Evolutionary conservation across 2,113 vertebrate genomes (phyloP), one percentile per base, ranked within the genome.

Genomic region (Sorex araneus): DNA sequence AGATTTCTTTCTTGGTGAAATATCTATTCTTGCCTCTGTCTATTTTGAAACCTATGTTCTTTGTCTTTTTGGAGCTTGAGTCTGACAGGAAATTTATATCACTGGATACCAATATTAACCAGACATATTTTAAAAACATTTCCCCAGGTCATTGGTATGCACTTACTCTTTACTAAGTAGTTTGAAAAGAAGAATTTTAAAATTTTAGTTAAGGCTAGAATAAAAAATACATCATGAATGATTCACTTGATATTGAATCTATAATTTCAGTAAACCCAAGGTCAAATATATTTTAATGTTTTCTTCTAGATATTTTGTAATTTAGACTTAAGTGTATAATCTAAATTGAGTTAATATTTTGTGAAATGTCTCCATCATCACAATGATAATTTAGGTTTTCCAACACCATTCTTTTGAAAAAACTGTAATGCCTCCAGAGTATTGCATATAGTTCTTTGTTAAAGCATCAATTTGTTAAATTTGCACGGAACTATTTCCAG

Each of bases 11-110:
- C 23, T 36, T 81, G 36, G 30, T 57, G 43, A 77, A 18, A 19
- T 66, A 60, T 45, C 13, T 83, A 15, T 78, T 93, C 57, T 60
- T 12, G 28, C 47, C 34, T 87, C 73, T 77, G 28, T 2, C 8
- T 19, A 9, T 36, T 36, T 71, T 36, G 34, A 71, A 71, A 36
- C 40, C 7, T 40, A 4, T 1, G 0, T 54, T 54, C 2, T 54
- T 54, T 76, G 12, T 92, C n/a, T 71, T 84, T 73, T 45, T 64
- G 25, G 45, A 36, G 21, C 47, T 74, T 90, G 45, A 79, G 6
- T 84, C 87, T 91, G 60, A 90, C 79, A 36, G 74, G 16, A 0
- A 57, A 73, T 87, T 93, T 50, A 4, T 78, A 67, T 84, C 25
- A 57, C 74, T 84, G 32, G 32, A 50, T 69, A 40, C 7, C 12